These are phyloP conservation scores for Thunnus thynnus DNA, from an alignment of 2,113 vertebrate species.

Conservation along the genomic window DNA sequence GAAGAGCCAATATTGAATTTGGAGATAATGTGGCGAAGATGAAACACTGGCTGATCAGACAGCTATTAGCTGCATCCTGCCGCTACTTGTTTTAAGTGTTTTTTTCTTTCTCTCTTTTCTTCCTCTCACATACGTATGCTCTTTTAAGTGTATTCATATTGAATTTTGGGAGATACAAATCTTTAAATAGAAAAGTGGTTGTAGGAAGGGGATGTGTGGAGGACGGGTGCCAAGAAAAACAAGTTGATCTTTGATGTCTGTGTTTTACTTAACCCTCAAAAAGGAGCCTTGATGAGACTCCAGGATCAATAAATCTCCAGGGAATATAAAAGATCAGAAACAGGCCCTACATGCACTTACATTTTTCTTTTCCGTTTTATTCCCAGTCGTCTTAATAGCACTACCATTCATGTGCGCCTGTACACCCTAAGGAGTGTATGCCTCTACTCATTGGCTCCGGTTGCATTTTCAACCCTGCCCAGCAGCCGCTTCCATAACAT, in stretches of 20 bases:
- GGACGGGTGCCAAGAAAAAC: slow-evolving; percentile 54
- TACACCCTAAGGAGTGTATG: slow-evolving; percentile 29
- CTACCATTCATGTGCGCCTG: slow-evolving; percentile 21
- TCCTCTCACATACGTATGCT: slow-evolving; percentile 28
- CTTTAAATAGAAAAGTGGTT: slow-evolving; percentile 60
- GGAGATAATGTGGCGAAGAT: slow-evolving; percentile 73
- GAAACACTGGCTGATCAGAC: slow-evolving; percentile 69
- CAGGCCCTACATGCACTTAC: slow-evolving; percentile 19
- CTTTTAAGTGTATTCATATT: slow-evolving; percentile 70
- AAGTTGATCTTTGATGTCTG: slow-evolving; percentile 74
- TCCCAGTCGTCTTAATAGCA: slow-evolving; percentile 8
- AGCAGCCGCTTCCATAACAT: slow-evolving; percentile 62
- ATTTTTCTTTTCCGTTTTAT: slow-evolving; percentile 25
- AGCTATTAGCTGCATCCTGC: slow-evolving; percentile 62
- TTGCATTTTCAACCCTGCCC: slow-evolving; percentile 56
- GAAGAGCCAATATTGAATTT: slow-evolving; percentile 74
- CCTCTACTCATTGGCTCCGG: slow-evolving; percentile 37
- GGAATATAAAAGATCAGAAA: slow-evolving; percentile 58
- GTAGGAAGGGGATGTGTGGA: slow-evolving; percentile 38
- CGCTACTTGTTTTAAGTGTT: slow-evolving; percentile 49
- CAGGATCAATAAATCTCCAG: slow-evolving; percentile 70
- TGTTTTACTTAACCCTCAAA: slow-evolving; percentile 61
- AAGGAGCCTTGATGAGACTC: slow-evolving; percentile 72
- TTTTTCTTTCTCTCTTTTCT: slow-evolving; percentile 35
- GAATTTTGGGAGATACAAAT: slow-evolving; percentile 47